phyloP scores from a whole-genome alignment of 2,888 invertebrate species.

The Diloba caeruleocephala region DNA sequence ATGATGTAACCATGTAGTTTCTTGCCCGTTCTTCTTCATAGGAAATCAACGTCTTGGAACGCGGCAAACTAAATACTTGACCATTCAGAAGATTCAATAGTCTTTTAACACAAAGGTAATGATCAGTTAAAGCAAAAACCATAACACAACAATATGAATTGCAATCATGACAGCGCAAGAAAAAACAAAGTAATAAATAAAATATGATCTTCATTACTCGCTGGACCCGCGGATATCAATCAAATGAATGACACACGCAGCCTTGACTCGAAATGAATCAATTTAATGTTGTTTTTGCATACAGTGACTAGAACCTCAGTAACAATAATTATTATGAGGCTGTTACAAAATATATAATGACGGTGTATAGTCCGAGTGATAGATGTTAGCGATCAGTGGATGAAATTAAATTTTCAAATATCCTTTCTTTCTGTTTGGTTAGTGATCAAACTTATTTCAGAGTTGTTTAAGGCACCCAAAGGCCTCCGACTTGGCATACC shows the following conservation, averaged over 20 bases:
- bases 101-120: too few relatives aligned
- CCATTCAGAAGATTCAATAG: too few relatives aligned
- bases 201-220: conserved; percentile 42
- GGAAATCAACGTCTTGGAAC: too few relatives aligned
- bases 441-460: too few relatives aligned
- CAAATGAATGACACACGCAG: conserved; percentile 28
- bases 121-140: too few relatives aligned
- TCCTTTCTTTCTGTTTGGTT: too few relatives aligned
- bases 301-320: conserved; percentile 32
- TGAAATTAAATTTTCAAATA: too few relatives aligned
- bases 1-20: too few relatives aligned
- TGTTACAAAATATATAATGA: conserved; percentile 33
- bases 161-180: background rate
- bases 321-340: conserved; percentile 45
- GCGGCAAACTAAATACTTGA: too few relatives aligned
- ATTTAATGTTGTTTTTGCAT: conserved; percentile 44
- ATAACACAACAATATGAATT: background rate
- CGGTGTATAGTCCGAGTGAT: conserved; percentile 1
- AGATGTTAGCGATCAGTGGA: conserved; percentile 2
- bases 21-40: too few relatives aligned
- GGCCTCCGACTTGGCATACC: too few relatives aligned
- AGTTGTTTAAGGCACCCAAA: too few relatives aligned
- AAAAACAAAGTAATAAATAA: background rate
- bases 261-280: conserved; percentile 43
- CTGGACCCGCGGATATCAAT: conserved; percentile 30